Conservation (phyloP, 2,888 invertebrate genomes). For the Drosophila tripunctata region DNA sequence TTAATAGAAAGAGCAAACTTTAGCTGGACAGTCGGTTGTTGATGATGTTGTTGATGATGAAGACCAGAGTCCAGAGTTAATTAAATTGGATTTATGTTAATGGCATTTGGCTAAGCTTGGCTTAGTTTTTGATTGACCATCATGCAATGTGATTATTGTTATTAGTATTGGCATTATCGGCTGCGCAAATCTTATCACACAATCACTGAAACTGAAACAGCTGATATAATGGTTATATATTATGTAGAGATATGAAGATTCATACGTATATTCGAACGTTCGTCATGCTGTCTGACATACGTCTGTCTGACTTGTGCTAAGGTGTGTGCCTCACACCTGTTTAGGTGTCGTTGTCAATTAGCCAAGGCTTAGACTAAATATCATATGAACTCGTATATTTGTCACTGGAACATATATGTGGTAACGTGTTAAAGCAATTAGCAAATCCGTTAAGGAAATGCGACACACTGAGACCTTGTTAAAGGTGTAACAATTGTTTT, state of each 20-base stretch:
- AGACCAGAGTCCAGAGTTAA: constrained; percentile 44
- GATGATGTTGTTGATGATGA: no score
- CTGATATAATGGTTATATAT: constrained; percentile 23
- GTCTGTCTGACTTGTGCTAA: constrained; percentile 23
- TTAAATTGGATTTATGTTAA: constrained; percentile 71
- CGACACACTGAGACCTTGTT: constrained; percentile 15
- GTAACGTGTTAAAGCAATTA: constrained; percentile 48
- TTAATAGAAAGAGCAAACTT: constrained; percentile 43
- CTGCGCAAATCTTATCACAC: constrained; percentile 34
- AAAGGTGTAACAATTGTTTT: constrained; percentile 11
- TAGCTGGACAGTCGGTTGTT: constrained; percentile 19
- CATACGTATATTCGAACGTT: constrained; percentile 30
- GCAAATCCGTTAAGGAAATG: constrained; percentile 41
- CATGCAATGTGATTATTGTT: constrained; percentile 22
- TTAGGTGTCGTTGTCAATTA: constrained; percentile 35
- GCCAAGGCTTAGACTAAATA: constrained; percentile 28
- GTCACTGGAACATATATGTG: constrained; percentile 43
- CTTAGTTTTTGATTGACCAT: constrained; percentile 41
- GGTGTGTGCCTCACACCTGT: constrained; percentile 33
- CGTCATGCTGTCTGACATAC: constrained; percentile 31
- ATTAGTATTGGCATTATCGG: constrained; percentile 3
- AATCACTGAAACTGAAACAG: not conserved
- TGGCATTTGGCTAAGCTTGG: constrained; percentile 33
- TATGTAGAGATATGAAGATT: not conserved
- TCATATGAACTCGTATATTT: constrained; percentile 25